These are phyloP conservation scores for Mus spicilegus DNA, from an alignment of 2,113 vertebrate genomes.

Conservation along the genomic window DNA sequence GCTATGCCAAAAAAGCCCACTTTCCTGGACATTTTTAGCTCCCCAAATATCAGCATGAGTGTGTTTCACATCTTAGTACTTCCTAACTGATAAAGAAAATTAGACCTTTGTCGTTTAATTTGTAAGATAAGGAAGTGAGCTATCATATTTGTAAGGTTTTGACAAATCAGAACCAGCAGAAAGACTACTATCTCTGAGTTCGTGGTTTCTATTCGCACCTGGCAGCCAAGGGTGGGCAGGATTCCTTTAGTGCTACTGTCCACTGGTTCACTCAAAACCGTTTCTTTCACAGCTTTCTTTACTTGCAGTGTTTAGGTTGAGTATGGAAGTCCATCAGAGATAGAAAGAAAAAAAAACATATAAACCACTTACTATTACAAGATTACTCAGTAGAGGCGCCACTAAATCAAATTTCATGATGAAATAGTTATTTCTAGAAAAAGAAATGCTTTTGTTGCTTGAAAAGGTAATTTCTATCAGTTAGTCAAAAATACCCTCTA, in stretches of 20 bases:
- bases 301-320: background rate
- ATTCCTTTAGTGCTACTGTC: background rate
- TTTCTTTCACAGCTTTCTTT: background rate
- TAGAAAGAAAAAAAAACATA: background rate
- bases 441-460: background rate
- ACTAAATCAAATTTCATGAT: background rate
- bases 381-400: background rate
- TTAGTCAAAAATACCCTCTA: background rate
- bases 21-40: conserved; percentile 55
- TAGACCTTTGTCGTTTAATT: conserved; percentile 42
- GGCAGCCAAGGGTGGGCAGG: background rate
- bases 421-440: background rate
- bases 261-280: background rate
- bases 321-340: background rate
- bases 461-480: conserved; percentile 30
- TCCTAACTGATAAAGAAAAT: conserved; percentile 75
- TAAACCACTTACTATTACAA: background rate
- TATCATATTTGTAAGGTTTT: conserved; percentile 55
- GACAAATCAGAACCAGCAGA: background rate
- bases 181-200: background rate
- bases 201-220: background rate
- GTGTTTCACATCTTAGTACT: conserved; percentile 38
- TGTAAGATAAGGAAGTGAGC: conserved; percentile 64
- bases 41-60: conserved; percentile 48
- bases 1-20: conserved; percentile 30